These are phyloP conservation scores for Catharus bicknelli DNA, from an alignment of 2,113 vertebrate species.

Conservation along the genomic window DNA sequence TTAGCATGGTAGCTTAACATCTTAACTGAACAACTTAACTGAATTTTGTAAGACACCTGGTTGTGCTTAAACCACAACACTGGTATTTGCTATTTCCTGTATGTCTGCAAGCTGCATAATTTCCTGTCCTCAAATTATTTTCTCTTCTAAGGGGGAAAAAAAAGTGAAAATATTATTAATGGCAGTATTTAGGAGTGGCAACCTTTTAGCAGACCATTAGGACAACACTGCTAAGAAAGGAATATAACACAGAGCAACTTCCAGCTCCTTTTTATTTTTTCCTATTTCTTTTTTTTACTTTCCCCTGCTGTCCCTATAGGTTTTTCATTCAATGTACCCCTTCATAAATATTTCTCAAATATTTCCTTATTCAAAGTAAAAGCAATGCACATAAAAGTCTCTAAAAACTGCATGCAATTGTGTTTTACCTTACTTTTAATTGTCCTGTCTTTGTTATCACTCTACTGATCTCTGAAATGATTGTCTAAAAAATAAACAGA, in stretches of 20 bases:
- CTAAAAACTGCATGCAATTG: rapidly evolving
- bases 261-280: background rate
- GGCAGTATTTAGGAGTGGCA: background rate
- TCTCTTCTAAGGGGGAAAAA: background rate
- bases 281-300: background rate
- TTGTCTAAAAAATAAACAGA: background rate
- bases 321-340: background rate
- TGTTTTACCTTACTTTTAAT: background rate
- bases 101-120: background rate
- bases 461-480: background rate
- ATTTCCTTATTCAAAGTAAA: background rate
- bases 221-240: background rate
- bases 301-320: rapidly evolving
- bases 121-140: background rate
- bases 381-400: background rate
- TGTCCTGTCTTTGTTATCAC: background rate
- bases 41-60: background rate
- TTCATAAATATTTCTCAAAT: background rate
- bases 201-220: background rate
- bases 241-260: background rate
- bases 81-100: background rate
- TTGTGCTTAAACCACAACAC: background rate
- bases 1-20: background rate
- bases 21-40: no score
- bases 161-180: background rate